phyloP scores from a whole-genome alignment of 2,113 vertebrate species.

The Neogobius melanostomus region DNA sequence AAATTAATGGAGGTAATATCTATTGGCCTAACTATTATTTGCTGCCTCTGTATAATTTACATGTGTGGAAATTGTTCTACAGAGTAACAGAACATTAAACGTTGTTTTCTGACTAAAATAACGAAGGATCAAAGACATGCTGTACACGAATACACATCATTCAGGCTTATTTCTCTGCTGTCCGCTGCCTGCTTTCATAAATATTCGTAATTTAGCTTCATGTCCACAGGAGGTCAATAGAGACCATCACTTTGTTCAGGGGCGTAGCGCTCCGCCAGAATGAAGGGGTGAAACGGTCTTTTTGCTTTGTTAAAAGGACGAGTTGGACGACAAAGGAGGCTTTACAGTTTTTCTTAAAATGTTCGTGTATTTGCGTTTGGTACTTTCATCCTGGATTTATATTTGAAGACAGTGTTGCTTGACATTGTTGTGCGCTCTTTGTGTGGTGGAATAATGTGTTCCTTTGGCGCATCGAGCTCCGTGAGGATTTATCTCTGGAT shows the following conservation, averaged over 20 bases:
- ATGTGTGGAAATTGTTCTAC: no score
- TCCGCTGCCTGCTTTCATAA: no score
- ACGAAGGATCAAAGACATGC: no score
- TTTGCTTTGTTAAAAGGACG: constrained; percentile 17
- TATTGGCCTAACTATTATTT: no score
- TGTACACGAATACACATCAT: no score
- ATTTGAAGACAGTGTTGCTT: background rate
- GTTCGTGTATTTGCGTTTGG: background rate
- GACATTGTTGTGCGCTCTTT: background rate
- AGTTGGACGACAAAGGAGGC: background rate
- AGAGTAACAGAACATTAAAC: no score
- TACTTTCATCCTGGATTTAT: background rate
- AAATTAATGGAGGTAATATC: no score
- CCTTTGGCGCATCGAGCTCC: background rate
- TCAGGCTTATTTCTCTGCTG: no score
- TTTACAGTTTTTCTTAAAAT: background rate
- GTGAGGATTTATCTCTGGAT: constrained; percentile 5
- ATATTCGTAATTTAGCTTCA: background rate
- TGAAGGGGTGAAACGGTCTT: background rate
- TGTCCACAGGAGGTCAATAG: constrained; percentile 4
- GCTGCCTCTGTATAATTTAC: no score
- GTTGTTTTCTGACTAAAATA: no score
- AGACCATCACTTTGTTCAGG: background rate
- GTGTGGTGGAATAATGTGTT: constrained; percentile 36
- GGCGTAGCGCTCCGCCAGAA: constrained; percentile 2